These are phyloP conservation scores for Heteronetta atricapilla DNA, from an alignment of 2,113 vertebrate species.

Conservation along the genomic window DNA sequence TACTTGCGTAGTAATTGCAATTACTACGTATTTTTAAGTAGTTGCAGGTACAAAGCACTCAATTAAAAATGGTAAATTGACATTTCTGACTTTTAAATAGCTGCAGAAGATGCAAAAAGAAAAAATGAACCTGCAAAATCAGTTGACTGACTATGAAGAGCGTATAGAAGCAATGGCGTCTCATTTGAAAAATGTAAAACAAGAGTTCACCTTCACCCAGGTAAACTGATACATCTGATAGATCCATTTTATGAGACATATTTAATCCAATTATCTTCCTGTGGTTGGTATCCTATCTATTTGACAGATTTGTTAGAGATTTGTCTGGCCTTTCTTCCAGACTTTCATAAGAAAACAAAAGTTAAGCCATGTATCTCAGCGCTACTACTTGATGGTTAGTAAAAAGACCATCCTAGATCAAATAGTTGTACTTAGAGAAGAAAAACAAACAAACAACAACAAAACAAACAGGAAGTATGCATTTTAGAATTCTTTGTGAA, in stretches of 20 bases:
- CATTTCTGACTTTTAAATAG: constrained; percentile 35
- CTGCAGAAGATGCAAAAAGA: constrained; percentile 80
- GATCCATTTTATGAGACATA: accelerated
- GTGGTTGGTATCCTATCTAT: accelerated
- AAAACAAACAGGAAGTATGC: not conserved
- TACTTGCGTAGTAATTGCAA: too few relatives aligned
- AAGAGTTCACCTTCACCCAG: constrained; percentile 85
- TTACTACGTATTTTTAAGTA: not conserved
- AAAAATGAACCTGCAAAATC: constrained; percentile 73
- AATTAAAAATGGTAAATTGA: not conserved
- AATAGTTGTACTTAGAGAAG: not conserved
- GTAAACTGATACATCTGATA: constrained; percentile 47
- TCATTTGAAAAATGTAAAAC: constrained; percentile 82
- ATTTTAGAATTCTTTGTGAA: not conserved
- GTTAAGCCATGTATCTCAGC: not conserved
- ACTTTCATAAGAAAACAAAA: not conserved
- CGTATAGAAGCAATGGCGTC: constrained; percentile 74
- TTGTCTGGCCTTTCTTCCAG: not conserved
- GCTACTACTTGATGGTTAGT: not conserved
- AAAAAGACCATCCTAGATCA: not conserved
- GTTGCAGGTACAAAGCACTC: not conserved
- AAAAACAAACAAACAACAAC: not conserved
- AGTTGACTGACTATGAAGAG: constrained; percentile 75
- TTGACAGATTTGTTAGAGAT: not conserved
- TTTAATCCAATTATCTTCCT: too few relatives aligned